Base-by-base conservation (phyloP, 2,113 vertebrate genomes). In the Carettochelys insculpta region DNA sequence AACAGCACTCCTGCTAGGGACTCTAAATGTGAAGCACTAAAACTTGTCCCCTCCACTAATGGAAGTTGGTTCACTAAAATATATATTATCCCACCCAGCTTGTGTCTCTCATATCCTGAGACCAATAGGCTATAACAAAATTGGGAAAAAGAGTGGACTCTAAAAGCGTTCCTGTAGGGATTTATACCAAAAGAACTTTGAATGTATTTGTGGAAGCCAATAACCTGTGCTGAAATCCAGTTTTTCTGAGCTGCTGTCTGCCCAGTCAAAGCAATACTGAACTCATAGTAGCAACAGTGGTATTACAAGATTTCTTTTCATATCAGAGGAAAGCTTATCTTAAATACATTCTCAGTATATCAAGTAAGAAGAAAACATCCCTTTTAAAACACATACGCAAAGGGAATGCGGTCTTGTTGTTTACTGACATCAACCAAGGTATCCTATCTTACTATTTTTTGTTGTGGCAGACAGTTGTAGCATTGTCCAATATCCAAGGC, bases 231-330 rank as follows among this genome's bases (percentile, higher is more conserved):
- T 87, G 77, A 91, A 95, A 86, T 88, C 29, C 0, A 0, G 51
- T 92, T 93, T n/a, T 94, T 88, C 50, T 95, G 75, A 93, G 80
- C 68, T 89, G 68, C 80, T 92, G 11, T 85, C 91, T 94, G 75
- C 47, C 85, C 90, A 90, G 79, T 92, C 95, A 77, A 92, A 91
- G 89, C 50, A 92, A 56, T 92, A 94, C 82, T 81, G 19, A 86
- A 90, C 83, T 86, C 82, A 90, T 3, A 91, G 41, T 52, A 86
- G 47, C 90, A 90, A 89, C 4, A 92, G 45, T 56, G 85, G 51
- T 90, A 90, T 82, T 95, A 2, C 16, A n/a, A 83, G 58, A 80
- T 90, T 90, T 41, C 43, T 90, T 95, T 94, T 77, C 80, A 41
- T 85, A 93, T 92, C 88, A 84, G 1, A 11, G 29, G 53, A 87